Conservation (phyloP, 2,797 vertebrate genomes). For the Nyctibius grandis region DNA sequence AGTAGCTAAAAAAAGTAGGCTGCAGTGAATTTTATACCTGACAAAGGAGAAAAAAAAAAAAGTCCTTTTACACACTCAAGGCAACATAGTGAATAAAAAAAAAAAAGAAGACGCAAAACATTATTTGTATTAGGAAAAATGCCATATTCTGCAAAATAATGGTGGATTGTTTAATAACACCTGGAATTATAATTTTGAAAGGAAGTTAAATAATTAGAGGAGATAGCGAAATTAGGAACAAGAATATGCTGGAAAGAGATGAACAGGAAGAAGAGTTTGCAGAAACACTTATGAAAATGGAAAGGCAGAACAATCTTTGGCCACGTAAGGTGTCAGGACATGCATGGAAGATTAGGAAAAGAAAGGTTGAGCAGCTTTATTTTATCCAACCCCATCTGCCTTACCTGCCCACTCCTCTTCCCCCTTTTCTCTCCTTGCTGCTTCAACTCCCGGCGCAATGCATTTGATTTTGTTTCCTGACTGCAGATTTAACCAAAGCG, state of each 20-base stretch:
- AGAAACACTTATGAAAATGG: neutral
- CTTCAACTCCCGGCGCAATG: accelerated
- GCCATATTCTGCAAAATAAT: neutral
- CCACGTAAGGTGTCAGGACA: neutral
- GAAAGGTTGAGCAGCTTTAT: neutral
- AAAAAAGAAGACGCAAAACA: neutral
- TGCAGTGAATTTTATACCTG: neutral
- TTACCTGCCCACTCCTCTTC: neutral
- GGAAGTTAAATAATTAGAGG: neutral
- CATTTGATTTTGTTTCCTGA: neutral
- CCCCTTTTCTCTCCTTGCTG: neutral
- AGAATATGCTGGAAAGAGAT: neutral
- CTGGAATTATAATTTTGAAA: neutral
- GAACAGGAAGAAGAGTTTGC: neutral
- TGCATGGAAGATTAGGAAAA: neutral
- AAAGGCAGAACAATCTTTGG: neutral
- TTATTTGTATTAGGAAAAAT: neutral
- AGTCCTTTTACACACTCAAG: neutral
- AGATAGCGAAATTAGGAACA: neutral
- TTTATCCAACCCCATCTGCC: neutral
- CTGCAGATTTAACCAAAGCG: neutral
- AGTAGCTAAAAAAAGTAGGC: neutral
- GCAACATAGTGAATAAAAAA: neutral
- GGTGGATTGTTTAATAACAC: neutral
- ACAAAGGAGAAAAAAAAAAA: neutral